These are phyloP conservation scores for Gopherus flavomarginatus DNA, from an alignment of 2,113 vertebrate genomes.

Conservation along the genomic window DNA sequence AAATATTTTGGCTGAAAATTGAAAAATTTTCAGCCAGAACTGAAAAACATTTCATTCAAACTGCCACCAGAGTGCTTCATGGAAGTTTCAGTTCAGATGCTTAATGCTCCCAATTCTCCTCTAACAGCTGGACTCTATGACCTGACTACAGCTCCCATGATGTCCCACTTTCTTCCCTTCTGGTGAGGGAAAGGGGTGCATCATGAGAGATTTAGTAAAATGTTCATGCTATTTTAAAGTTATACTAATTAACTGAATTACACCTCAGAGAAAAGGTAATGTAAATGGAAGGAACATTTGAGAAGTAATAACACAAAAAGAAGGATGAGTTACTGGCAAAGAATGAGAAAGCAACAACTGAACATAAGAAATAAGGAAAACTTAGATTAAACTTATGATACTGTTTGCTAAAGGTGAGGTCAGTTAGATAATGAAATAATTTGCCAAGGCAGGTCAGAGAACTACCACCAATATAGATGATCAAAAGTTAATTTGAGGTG, in stretches of 20 bases:
- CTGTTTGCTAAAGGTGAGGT: background rate
- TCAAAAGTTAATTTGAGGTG: background rate
- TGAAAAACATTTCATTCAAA: background rate
- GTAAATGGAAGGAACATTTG: background rate
- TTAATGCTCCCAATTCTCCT: background rate
- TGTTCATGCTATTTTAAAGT: background rate
- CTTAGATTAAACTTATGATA: background rate
- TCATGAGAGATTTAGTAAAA: background rate
- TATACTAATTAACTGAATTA: background rate
- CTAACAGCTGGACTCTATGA: background rate
- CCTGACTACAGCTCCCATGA: background rate
- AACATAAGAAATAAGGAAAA: accelerated
- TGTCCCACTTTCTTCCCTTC: background rate
- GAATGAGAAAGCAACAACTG: background rate
- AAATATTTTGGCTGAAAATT: background rate
- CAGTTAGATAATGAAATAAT: background rate
- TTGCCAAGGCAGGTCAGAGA: background rate
- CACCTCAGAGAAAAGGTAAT: background rate
- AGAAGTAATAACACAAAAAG: background rate
- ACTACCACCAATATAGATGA: background rate
- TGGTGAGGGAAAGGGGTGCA: background rate
- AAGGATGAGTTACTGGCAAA: background rate
- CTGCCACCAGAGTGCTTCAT: background rate
- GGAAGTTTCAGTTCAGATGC: background rate
- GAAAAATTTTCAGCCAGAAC: background rate